Evolutionary conservation across 2,888 invertebrate genomes (phyloP).

Genomic region (Conistra vaccinii): DNA sequence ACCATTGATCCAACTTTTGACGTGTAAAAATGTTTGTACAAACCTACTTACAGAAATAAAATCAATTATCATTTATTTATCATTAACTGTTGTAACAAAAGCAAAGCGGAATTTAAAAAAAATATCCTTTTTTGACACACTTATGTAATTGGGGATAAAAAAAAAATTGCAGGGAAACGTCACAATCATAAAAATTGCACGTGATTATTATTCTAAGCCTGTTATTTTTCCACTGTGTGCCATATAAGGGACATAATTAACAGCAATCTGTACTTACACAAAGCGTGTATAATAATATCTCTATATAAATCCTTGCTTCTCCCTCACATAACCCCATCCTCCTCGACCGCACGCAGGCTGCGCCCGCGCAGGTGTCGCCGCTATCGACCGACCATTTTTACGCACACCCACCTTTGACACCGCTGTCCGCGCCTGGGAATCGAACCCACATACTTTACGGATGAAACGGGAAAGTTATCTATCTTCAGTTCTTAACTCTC

Average conservation of each 20-base stretch:
- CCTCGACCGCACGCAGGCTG: slow-evolving; percentile 60
- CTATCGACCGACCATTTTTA: slow-evolving; percentile 74
- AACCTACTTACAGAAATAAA: no score
- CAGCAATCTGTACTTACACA: no score
- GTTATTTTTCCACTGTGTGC: no score
- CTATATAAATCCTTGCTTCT: not conserved
- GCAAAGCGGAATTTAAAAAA: no score
- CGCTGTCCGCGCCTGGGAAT: slow-evolving; percentile 63
- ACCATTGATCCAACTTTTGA: no score
- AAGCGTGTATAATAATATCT: not conserved
- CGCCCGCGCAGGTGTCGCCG: slow-evolving; percentile 67
- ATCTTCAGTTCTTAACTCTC: slow-evolving; percentile 22
- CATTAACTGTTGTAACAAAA: no score
- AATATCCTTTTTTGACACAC: no score
- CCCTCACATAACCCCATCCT: slow-evolving; percentile 60
- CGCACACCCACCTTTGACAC: slow-evolving; percentile 72
- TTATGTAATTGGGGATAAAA: not conserved
- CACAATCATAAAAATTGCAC: not conserved
- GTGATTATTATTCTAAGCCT: not conserved
- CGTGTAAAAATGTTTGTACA: no score
- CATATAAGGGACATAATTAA: not conserved
- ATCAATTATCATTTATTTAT: no score
- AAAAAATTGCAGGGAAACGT: not conserved
- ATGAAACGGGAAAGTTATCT: slow-evolving; percentile 51
- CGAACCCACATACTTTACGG: slow-evolving; percentile 56